phyloP scores from a whole-genome alignment of 1,140 invertebrate species.

The Heliconius eleuchia region DNA sequence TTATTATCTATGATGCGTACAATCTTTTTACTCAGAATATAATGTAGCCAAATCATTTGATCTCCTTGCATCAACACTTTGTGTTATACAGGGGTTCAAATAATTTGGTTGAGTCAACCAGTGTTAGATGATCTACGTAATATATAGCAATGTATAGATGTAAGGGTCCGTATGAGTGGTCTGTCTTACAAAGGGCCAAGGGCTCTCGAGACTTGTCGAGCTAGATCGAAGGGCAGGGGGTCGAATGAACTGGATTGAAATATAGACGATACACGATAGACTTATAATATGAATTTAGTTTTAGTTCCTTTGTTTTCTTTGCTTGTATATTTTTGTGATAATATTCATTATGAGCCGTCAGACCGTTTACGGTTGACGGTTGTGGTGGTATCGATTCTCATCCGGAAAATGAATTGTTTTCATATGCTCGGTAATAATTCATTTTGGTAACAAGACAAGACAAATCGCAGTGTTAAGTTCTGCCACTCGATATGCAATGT shows the following conservation, averaged over 20 bases:
- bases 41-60: constrained; percentile 4
- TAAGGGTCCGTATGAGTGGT: constrained; percentile 46
- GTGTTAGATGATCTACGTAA: constrained; percentile 28
- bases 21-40: constrained; percentile 13
- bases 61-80: background rate
- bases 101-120: background rate
- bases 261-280: constrained; percentile 32
- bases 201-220: constrained; percentile 64
- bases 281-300: background rate
- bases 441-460: too few relatives aligned
- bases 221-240: constrained; percentile 75
- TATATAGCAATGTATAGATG: constrained; percentile 5
- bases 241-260: constrained; percentile 66
- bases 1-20: constrained; percentile 30
- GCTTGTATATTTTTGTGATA: too few relatives aligned
- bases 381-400: too few relatives aligned
- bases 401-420: too few relatives aligned
- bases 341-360: too few relatives aligned
- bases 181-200: constrained; percentile 64
- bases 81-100: background rate
- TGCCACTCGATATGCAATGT: too few relatives aligned
- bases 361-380: background rate
- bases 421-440: too few relatives aligned
- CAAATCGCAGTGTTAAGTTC: too few relatives aligned
- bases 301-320: background rate